Evolutionary conservation across 2,113 vertebrate genomes (phyloP).

Genomic region (Bungarus multicinctus): DNA sequence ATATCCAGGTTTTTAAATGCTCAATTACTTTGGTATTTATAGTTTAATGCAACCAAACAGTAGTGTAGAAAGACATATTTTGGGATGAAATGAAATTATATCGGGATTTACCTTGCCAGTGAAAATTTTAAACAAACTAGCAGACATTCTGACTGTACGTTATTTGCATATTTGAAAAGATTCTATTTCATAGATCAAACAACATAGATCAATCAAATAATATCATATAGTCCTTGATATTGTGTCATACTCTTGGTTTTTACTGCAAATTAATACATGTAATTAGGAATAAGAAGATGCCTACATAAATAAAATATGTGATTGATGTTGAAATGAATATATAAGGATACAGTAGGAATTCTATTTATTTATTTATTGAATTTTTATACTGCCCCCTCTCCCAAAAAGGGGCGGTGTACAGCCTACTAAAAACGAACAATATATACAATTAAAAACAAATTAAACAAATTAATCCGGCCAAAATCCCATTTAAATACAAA

Average conservation of each 20-base stretch:
- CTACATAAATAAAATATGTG: background rate
- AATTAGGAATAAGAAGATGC: background rate
- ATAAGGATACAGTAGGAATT: background rate
- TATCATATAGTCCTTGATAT: background rate
- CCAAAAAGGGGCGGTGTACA: no score
- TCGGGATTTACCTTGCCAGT: background rate
- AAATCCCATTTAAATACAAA: no score
- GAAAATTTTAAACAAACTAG: background rate
- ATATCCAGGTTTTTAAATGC: background rate
- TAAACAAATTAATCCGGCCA: no score
- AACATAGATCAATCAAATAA: background rate
- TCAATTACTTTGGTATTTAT: background rate
- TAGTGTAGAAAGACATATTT: background rate
- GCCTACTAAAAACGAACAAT: no score
- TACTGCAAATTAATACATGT: background rate
- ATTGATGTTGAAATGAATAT: background rate
- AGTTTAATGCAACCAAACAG: background rate
- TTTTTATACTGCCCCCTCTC: no score
- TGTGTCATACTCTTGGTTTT: background rate
- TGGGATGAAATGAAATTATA: background rate
- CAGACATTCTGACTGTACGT: background rate
- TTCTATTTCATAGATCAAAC: background rate
- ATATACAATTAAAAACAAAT: no score
- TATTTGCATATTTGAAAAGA: background rate
- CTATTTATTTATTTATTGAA: no score